Percentiles rank a stretch among this genome's conserved stretches.
Evolutionary conservation across 53 echinoderm and acorn worm genomes (phyloP).

Genomic region (Holothuria scabra): DNA sequence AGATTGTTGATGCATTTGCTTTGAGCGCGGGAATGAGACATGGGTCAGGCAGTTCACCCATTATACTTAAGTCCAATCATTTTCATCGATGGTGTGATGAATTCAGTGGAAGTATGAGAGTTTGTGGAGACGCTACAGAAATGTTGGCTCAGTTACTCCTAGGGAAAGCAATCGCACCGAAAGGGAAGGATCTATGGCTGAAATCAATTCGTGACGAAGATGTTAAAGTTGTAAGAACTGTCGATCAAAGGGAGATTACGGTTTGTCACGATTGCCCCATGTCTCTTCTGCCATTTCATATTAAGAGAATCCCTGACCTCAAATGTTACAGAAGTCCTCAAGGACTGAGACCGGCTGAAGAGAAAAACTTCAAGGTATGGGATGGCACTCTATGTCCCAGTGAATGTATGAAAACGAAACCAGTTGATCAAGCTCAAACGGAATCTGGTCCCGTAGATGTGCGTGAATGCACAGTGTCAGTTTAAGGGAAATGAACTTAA

Average conservation of each 20-base stretch:
- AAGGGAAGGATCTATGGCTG: not conserved
- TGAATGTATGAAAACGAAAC: too few relatives aligned
- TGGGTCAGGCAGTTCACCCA: not conserved
- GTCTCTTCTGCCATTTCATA: not conserved
- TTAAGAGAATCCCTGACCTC: slow-evolving; percentile 1
- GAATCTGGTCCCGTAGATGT: too few relatives aligned
- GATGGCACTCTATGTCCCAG: too few relatives aligned
- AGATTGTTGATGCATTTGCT: not conserved
- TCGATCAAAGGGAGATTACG: not conserved
- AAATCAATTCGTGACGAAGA: not conserved
- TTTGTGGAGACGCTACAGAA: slow-evolving; percentile 11
- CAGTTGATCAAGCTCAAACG: too few relatives aligned
- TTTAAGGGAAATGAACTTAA: too few relatives aligned
- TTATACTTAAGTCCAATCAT: not conserved
- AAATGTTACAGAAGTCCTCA: not conserved
- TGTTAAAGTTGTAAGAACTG: not conserved
- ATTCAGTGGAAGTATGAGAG: slow-evolving; percentile 16
- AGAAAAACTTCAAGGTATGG: too few relatives aligned
- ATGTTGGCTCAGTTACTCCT: slow-evolving; percentile 15
- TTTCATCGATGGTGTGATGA: slow-evolving; percentile 20
- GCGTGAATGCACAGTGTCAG: too few relatives aligned
- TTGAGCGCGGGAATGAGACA: slow-evolving; percentile 11
- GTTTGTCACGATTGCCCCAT: slow-evolving; percentile 2
- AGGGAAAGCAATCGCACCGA: slow-evolving; percentile 3
- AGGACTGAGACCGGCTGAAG: not conserved